Base-by-base conservation (phyloP, 2,113 vertebrate genomes). In the Aix galericulata region DNA sequence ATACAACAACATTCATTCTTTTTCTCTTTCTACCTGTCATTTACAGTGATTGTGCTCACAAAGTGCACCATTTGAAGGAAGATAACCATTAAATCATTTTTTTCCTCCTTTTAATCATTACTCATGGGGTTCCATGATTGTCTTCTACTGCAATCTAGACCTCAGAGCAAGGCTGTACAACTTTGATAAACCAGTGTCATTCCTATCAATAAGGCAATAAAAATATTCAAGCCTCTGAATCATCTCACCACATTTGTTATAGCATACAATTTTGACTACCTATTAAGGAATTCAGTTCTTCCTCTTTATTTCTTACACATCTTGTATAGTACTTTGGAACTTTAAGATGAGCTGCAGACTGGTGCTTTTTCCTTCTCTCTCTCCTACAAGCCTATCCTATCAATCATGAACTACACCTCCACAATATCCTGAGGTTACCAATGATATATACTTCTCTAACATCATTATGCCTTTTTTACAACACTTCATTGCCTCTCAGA, bases 211-310 rank as follows among this genome's bases (percentile, higher is more conserved):
- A 88, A 69, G 27, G 55, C 32, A 82, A 53, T 53, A 76, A 73
- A 94, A 95, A 73, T 74, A 95, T 74, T 89, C 21, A 66, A 88
- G 59, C 25, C 27, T 66, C 60, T 80, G 63, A 68, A 86, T 90
- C 59, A 77, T 26, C 56, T 85, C 38, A 73, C 25, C 8, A 34
- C 18, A 64, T 73, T 52, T 85, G 38, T 84, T 60, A 55, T 6
- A 82, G 13, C 2, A 1, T 23, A 2, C 31, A 66, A 73, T 29
- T 72, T 75, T 50, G 46, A 68, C 67, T 58, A 55, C 6, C 4
- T 55, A 73, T 40, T 38, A 58, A 40, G 46, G 21, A 67, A 62
- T 72, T 67, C 66, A 56, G 8, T 27, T 82, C 44, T 78, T 84
- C 64, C 8, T 86, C 77, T 86, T 60, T 79, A 82, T 66, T 81